Conservation (phyloP, 2,113 vertebrate genomes). For the Peromyscus leucopus region DNA sequence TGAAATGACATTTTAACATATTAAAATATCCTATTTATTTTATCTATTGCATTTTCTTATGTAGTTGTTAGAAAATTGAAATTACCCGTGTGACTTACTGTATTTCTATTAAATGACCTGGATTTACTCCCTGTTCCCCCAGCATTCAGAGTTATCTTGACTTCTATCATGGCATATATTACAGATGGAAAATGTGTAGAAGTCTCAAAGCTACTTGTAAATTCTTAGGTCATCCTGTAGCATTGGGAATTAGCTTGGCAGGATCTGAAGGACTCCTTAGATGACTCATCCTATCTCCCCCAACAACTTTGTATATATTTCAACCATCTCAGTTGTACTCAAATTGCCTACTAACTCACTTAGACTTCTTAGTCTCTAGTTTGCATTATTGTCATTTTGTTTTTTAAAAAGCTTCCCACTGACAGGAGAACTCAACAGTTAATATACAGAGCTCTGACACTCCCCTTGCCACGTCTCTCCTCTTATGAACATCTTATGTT, state of each 20-base stretch:
- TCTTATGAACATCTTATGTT: neutral
- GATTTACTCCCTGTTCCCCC: neutral
- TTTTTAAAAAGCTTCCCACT: slow-evolving; percentile 27
- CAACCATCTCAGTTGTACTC: neutral
- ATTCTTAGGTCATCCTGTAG: neutral
- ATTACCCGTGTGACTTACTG: neutral
- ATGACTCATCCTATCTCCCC: neutral
- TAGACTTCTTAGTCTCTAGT: neutral
- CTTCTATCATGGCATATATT: neutral
- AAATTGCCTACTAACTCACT: neutral
- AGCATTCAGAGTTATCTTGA: neutral
- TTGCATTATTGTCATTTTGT: neutral
- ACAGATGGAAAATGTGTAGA: neutral
- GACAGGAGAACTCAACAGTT: slow-evolving; percentile 22
- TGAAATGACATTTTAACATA: slow-evolving; percentile 2
- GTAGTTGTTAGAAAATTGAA: slow-evolving; percentile 26
- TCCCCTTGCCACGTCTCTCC: neutral
- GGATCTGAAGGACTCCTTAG: neutral
- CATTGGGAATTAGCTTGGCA: neutral
- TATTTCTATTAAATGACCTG: neutral
- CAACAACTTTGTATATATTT: neutral
- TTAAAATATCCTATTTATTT: neutral
- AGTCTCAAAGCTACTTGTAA: neutral
- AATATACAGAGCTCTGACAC: neutral
- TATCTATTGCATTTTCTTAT: neutral